phyloP scores from a whole-genome alignment of 2,113 vertebrate genomes.

The Dasyprocta punctata region DNA sequence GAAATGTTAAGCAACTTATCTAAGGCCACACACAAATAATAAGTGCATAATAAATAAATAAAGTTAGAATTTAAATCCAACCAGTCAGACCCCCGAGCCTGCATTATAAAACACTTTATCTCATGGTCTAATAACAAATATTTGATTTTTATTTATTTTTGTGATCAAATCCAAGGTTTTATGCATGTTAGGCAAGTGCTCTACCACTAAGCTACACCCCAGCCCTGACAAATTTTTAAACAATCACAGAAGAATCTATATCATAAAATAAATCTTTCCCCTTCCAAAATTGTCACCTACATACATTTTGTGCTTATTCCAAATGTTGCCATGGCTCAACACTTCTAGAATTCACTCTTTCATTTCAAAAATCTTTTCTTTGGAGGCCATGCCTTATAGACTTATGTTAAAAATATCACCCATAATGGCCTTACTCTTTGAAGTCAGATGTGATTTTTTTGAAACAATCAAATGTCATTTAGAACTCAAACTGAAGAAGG shows the following conservation, averaged over 20 bases:
- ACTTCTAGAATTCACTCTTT: background rate
- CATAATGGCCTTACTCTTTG: background rate
- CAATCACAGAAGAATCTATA: background rate
- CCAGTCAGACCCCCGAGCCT: background rate
- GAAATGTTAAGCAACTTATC: background rate
- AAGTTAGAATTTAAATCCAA: background rate
- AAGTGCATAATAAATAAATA: background rate
- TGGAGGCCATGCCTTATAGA: background rate
- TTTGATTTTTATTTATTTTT: background rate
- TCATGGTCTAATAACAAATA: background rate
- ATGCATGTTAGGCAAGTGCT: background rate
- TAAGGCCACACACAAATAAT: background rate
- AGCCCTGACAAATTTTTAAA: background rate
- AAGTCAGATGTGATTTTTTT: background rate
- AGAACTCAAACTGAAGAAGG: background rate
- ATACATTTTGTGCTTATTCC: background rate
- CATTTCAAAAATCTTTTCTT: background rate
- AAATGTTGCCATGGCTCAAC: background rate
- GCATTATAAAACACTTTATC: background rate
- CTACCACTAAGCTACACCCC: background rate
- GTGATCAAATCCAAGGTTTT: background rate
- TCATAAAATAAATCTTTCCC: background rate
- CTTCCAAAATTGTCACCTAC: background rate
- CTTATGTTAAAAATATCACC: background rate
- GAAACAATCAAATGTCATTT: conserved; percentile 12